Evolutionary conservation across 2,113 vertebrate genomes (phyloP).

Genomic region (Lucifuga dentata): DNA sequence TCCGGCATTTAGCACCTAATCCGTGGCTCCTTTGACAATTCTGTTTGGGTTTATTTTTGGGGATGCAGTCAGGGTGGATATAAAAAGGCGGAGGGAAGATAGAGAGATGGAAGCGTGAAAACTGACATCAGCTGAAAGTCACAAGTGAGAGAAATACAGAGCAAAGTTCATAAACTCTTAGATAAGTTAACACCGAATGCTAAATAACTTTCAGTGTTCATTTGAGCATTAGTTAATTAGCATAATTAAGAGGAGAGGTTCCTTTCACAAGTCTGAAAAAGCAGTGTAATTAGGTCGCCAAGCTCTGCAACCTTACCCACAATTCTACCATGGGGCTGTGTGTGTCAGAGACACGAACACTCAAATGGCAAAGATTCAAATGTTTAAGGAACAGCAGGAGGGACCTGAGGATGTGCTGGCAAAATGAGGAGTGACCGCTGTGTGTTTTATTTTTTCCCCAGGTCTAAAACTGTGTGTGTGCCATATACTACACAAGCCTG

Average conservation of each 20-base stretch:
- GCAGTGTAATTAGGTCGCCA: not conserved
- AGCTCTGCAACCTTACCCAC: not conserved
- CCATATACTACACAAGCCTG: constrained; percentile 6
- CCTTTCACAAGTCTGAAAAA: constrained; percentile 21
- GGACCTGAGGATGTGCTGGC: too few species aligned
- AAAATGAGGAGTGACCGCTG: constrained; percentile 23
- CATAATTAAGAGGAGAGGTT: constrained; percentile 11
- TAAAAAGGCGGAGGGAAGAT: constrained; percentile 12
- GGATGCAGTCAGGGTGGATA: constrained; percentile 55
- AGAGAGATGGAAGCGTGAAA: constrained; percentile 35
- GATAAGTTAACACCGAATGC: constrained; percentile 3
- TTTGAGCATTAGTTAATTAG: constrained; percentile 18
- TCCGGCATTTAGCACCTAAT: constrained; percentile 71
- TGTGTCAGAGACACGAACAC: not conserved
- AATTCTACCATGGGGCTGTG: not conserved
- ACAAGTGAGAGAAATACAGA: constrained; percentile 3
- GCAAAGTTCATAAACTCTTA: constrained; percentile 39
- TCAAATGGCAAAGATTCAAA: not conserved
- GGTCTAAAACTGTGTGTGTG: not conserved
- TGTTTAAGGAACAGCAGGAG: too few species aligned
- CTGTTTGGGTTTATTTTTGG: constrained; percentile 74
- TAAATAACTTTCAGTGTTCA: constrained; percentile 14
- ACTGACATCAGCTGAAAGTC: constrained; percentile 45
- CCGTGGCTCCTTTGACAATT: constrained; percentile 69
- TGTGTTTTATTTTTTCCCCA: constrained; percentile 10